These are phyloP conservation scores for Lasioglossum albipes DNA, from an alignment of 1,140 invertebrate species.

Conservation along the genomic window DNA sequence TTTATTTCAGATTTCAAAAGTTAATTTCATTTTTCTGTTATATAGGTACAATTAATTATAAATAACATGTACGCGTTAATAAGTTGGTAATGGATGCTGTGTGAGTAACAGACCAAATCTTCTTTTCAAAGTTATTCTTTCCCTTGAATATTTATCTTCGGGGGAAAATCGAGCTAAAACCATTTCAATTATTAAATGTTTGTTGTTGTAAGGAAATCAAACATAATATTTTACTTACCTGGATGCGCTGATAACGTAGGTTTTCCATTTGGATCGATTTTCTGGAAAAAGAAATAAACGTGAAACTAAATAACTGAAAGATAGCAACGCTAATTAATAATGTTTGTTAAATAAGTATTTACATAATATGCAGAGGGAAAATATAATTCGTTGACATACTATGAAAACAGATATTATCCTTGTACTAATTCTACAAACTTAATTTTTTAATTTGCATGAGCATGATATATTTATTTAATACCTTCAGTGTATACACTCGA, in stretches of 20 bases:
- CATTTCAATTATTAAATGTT: conserved; percentile 39
- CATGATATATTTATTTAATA: conserved; percentile 71
- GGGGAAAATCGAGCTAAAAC: conserved; percentile 94
- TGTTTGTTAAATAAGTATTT: not conserved
- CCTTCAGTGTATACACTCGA: conserved; percentile 87
- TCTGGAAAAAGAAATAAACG: conserved; percentile 78
- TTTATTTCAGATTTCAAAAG: not conserved
- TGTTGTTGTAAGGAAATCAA: not conserved
- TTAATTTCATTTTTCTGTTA: not conserved
- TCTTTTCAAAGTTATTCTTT: conserved; percentile 94
- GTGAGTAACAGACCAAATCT: conserved; percentile 93
- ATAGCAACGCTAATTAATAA: not conserved
- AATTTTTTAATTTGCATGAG: conserved; percentile 1
- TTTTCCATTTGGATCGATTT: conserved; percentile 86
- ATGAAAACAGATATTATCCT: not conserved
- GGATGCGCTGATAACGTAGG: conserved; percentile 95
- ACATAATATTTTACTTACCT: conserved; percentile 76
- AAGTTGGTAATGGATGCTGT: conserved; percentile 89
- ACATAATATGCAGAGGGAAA: not conserved
- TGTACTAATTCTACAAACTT: not conserved
- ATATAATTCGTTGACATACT: not conserved
- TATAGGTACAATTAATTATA: not conserved
- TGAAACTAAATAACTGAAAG: not conserved
- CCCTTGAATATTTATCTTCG: conserved; percentile 95
- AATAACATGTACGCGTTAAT: conserved; percentile 74